phyloP scores from a whole-genome alignment of 2,113 vertebrate species.

The Hemiscyllium ocellatum region DNA sequence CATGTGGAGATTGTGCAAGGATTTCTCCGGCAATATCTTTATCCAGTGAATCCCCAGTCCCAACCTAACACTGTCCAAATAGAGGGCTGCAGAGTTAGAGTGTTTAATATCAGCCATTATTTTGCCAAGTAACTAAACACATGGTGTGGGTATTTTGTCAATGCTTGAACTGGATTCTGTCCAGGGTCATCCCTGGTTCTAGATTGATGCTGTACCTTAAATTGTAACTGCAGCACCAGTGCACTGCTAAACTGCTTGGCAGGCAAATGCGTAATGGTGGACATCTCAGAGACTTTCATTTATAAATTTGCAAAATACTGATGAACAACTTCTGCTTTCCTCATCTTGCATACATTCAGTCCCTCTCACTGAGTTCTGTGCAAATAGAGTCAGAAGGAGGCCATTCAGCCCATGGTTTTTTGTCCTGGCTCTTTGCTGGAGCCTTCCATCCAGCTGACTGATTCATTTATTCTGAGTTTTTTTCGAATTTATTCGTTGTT shows the following conservation, averaged over 20 bases:
- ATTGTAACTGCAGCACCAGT: not conserved
- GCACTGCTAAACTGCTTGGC: not conserved
- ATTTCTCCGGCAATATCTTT: not conserved
- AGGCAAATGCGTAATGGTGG: not conserved
- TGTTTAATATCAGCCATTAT: not conserved
- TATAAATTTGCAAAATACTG: not conserved
- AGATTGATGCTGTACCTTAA: not conserved
- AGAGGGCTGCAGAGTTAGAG: not conserved
- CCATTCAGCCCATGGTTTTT: not conserved
- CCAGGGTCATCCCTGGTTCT: not conserved
- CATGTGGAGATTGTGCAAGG: not conserved
- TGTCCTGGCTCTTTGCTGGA: not conserved
- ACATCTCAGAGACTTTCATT: not conserved
- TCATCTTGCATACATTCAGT: not conserved
- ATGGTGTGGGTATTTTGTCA: not conserved
- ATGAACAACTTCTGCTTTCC: not conserved
- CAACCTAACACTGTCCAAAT: not conserved
- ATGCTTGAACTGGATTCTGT: not conserved
- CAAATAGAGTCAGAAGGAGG: not conserved
- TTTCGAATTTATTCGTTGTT: not conserved
- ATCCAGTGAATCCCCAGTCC: not conserved
- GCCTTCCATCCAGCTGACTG: conserved; percentile 35
- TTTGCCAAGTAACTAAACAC: not conserved
- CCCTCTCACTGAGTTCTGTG: not conserved
- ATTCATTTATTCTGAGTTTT: conserved; percentile 37